Base-by-base conservation (phyloP, 2,113 vertebrate genomes). In the Lonchura striata region DNA sequence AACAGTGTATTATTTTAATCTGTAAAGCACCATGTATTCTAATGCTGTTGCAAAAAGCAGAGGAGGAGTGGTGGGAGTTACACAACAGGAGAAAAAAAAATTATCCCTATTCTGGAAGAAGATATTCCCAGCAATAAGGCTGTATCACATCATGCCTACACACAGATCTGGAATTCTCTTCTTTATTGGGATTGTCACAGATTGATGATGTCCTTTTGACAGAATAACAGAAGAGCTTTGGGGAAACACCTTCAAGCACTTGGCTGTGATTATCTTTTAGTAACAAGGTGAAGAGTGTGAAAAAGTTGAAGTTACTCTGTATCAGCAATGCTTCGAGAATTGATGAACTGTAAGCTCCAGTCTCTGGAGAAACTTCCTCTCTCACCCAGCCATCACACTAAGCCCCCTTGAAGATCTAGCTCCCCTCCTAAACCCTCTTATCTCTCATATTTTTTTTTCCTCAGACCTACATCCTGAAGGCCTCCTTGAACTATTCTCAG, bases 31-130 rank as follows among this genome's bases (percentile, higher is more conserved):
- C 59, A 41, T 0, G 6, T 75, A 90, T 10, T 14, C 42, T 70
- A 59, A 90, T 70, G 46, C 41, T 70, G 23, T 1, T 71, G 50
- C 56, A 86, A 92, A n/a, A 56, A 77, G 80, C 53, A 90, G 75
- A 93, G 79, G 88, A 85, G 46, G 63, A 94, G 13, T 68, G 47
- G 90, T 97, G 60, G 92, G 91, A 97, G 88, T 92, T 86, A 35
- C 1, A 15, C 30, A 0, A 76, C 47, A 53, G 77, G 80, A 86
- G 64, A 81, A 85, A 74, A 78, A 71, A 59, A 65, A 19, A 24
- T 11, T 8, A 50, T 49, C 69, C 77, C 52, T 52, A 44, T 86
- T 78, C 86, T 88, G 60, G 56, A 78, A 78, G 30, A 81, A 92
- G 59, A 81, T 90, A 94, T 88, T 96, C 80, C 82, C 53, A 21